Evolutionary conservation across 1,140 invertebrate species (phyloP), one percentile per base, ranked within the genome.

Genomic region (Bilobella aurantiaca): DNA sequence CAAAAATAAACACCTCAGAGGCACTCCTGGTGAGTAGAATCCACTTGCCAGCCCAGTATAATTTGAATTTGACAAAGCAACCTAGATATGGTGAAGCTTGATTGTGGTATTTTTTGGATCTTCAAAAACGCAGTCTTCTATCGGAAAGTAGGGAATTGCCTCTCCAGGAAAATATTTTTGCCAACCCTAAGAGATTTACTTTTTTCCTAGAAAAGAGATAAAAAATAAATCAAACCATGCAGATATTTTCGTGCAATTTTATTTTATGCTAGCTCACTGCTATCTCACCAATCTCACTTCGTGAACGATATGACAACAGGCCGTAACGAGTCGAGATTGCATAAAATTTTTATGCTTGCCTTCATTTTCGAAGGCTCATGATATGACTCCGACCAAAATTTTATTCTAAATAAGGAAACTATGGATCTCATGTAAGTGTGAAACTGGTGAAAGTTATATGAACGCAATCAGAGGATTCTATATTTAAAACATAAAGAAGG

Each of bases 31-130:
- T n/a, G n/a, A n/a, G n/a, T 77, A 96, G 85, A 67, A 96, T 89
- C 91, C 91, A 95, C 61, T 84, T 82, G 2, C 89, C 83, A 5
- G 89, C 85, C 77, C 94, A 95, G 71, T 83, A 83, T 14, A 94
- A 79, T 71, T 87, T 84, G 18, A 94, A 80, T 71, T 88, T 88
- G 30, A 94, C 85, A 78, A 86, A 91, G 74, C 84, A 82, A 2
- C 89, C 91, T 29, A 93, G 83, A 5, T 88, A 73, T 93, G 86
- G 75, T 90, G 86, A n/a, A 94, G 82, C 72, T 88, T 88, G 71
- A 95, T 89, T 67, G 85, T 85, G 28, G 94, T 85, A 76, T 91
- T 90, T 27, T 89, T 81, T 0, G 90, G 86, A 37, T 82, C 83
- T 74, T 94, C 90, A 74, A 91, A 89, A 66, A 89, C 86, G 58